phyloP scores from a whole-genome alignment of 2,888 invertebrate genomes.

The Lasioglossum vierecki region DNA sequence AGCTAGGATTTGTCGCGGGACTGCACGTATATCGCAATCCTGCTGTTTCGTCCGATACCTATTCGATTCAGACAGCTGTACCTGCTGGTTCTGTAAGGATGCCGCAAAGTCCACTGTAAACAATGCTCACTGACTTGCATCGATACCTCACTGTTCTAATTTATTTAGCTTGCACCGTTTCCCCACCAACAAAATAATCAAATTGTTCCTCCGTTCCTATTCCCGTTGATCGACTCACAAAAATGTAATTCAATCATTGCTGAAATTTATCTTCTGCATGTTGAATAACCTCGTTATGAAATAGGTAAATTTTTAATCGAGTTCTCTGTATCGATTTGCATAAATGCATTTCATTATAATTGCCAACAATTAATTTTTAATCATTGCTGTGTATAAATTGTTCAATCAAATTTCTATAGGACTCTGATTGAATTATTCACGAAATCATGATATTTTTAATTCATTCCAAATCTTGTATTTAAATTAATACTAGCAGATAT shows the following conservation, averaged over 20 bases:
- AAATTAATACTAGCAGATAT: no score
- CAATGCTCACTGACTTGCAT: background rate
- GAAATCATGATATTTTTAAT: background rate
- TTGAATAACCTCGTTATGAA: background rate
- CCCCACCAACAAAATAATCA: background rate
- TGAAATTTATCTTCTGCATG: background rate
- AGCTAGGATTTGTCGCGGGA: conserved; percentile 45
- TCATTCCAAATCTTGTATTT: no score
- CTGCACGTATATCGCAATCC: conserved; percentile 26
- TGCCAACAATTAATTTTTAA: background rate
- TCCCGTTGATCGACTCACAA: background rate
- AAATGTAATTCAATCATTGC: background rate
- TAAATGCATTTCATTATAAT: background rate
- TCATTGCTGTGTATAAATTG: background rate
- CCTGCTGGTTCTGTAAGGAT: background rate
- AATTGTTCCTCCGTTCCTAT: background rate
- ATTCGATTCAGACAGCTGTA: conserved; percentile 25
- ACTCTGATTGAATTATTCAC: background rate
- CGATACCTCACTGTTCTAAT: background rate
- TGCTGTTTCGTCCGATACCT: conserved; percentile 30
- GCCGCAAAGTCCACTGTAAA: conserved; percentile 4
- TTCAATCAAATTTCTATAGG: background rate
- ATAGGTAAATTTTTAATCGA: background rate
- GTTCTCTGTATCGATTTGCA: background rate
- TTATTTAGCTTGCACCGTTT: background rate